Evolutionary conservation across 2,113 vertebrate species (phyloP), one percentile per base, ranked within the genome.

Genomic region (Cacatua alba): DNA sequence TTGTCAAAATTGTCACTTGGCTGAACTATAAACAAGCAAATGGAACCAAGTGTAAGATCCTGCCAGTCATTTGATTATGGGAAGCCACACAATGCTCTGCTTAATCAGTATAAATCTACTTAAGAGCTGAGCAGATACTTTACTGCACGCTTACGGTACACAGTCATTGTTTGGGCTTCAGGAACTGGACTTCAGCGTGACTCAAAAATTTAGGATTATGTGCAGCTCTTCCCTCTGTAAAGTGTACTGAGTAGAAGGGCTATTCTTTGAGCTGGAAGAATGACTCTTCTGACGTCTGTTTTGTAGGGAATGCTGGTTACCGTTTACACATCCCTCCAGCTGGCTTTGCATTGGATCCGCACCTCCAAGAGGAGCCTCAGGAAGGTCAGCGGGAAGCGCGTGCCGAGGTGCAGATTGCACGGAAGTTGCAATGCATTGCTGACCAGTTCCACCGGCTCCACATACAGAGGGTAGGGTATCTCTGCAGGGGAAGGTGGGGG

Each of bases 391-490:
- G 95, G 96, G 98, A 98, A 75, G 97, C 97, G 13, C 98, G 96
- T 76, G 96, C 95, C 1, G 98, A 98, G 95, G 97, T 98, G 91
- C 98, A 98, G 97, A 98, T 98, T 64, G 98, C 98, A 82, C 97
- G 97, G 86, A 98, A 98, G 91, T 90, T 98, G 92, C 98, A 98
- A 93, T 97, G 98, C 96, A 98, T 98, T 81, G 98, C 98, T 6
- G 98, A 98, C 97, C 98, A 98, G 93, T 98, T 98, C 95, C 98
- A 98, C 93, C 98, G 97, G 91, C 98, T 98, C 95, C 98, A 98
- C 70, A 86, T 98, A 82, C 98, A 98, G 95, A 98, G 98, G 97
- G 98, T 98, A 98, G 97, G 98, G 60, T 87, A 20, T 10, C 77
- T 91, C 75, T 91, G 90, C 46, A 57, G 62, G 79, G 74, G 48